Conservation (phyloP, 2,797 vertebrate genomes). For the Thripadectes ignobilis region DNA sequence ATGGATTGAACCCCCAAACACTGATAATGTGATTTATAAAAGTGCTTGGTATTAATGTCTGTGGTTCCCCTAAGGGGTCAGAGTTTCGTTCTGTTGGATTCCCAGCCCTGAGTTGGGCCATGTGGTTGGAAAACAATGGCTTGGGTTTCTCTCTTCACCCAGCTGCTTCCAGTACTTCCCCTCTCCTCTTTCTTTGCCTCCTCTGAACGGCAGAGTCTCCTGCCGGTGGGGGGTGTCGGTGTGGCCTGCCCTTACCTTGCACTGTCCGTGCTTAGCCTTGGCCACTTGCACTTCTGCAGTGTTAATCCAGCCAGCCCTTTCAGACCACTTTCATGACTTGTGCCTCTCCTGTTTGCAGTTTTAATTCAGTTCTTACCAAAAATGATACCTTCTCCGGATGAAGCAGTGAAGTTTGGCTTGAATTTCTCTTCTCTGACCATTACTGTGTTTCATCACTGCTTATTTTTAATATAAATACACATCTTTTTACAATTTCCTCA, state of each 20-base stretch:
- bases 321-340: rapidly evolving
- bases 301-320: not conserved
- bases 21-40: not conserved
- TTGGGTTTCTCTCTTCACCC: not conserved
- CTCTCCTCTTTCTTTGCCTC: not conserved
- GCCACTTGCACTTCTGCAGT: not conserved
- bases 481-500: not conserved
- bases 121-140: not conserved
- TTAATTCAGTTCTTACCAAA: not conserved
- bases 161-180: not conserved
- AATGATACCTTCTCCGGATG: not conserved
- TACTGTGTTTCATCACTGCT: not conserved
- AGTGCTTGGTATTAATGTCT: not conserved
- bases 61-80: not conserved
- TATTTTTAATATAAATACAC: not conserved
- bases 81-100: not conserved
- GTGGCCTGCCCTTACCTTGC: not conserved
- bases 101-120: not conserved
- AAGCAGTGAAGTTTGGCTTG: not conserved
- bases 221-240: not conserved
- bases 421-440: not conserved
- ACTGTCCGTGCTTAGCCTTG: rapidly evolving
- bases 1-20: not conserved
- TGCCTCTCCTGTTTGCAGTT: not conserved
- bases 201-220: not conserved